A percentile compares a stretch with the other conserved stretches of the same genome.
Evolutionary conservation across 2,888 invertebrate genomes (phyloP).

Genomic region (Camponotus fellah): DNA sequence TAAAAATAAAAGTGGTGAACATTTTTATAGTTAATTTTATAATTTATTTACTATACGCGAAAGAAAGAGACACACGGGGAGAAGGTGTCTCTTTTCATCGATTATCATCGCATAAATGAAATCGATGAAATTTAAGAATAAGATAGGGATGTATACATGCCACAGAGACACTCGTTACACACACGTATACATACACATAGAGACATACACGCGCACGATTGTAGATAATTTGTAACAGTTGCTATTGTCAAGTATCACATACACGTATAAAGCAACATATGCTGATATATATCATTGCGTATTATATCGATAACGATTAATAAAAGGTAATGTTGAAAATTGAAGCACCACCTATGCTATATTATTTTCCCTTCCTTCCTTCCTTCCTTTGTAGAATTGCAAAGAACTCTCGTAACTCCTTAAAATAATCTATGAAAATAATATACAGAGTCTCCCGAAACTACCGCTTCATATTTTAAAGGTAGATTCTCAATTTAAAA

Average conservation of each 20-base stretch:
- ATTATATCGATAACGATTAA: constrained; percentile 84
- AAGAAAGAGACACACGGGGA: constrained; percentile 10
- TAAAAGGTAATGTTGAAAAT: constrained; percentile 84
- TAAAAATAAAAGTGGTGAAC: constrained; percentile 76
- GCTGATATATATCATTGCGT: constrained; percentile 80
- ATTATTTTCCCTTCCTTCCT: background rate
- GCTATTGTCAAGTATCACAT: constrained; percentile 84
- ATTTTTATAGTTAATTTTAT: constrained; percentile 81
- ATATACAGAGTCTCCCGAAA: background rate
- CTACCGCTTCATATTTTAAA: too few relatives aligned
- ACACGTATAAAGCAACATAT: constrained; percentile 73
- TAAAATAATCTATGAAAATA: background rate
- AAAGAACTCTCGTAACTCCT: background rate
- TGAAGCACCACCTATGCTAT: constrained; percentile 22
- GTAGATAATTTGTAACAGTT: constrained; percentile 85
- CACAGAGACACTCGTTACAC: constrained; percentile 61
- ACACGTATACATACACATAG: constrained; percentile 64
- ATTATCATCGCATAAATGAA: constrained; percentile 45
- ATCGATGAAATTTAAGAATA: constrained; percentile 57
- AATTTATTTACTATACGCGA: constrained; percentile 82
- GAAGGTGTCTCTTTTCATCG: constrained; percentile 18
- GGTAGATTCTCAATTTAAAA: too few relatives aligned
- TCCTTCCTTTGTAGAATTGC: background rate
- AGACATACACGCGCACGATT: constrained; percentile 78
- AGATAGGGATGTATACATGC: constrained; percentile 64